Percentiles rank a stretch among this genome's conserved stretches.
phyloP scores from a whole-genome alignment of 2,888 invertebrate species.

The Raillietiella orientalis region DNA sequence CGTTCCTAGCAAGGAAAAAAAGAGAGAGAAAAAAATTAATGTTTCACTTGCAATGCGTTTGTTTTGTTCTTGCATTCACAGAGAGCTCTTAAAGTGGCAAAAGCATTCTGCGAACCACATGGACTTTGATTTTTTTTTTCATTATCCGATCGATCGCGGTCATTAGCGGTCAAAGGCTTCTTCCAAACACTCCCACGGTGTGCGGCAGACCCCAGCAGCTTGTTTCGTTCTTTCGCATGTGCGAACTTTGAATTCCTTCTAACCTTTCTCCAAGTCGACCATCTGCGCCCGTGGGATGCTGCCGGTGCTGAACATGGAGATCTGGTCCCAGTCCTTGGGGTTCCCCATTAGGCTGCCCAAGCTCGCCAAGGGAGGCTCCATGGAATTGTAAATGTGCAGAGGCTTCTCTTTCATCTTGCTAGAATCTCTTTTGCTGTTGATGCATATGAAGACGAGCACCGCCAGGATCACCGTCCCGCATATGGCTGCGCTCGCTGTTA shows the following conservation, averaged over 20 bases:
- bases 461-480: conserved; percentile 70
- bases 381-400: conserved; percentile 5
- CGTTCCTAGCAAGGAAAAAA: conserved; percentile 10
- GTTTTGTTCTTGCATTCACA: no score
- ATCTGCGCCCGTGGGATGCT: conserved; percentile 62
- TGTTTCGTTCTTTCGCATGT: no score
- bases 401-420: conserved; percentile 2
- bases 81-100: no score
- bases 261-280: conserved; percentile 30
- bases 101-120: no score
- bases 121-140: no score
- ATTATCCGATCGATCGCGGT: no score
- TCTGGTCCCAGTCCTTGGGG: conserved; percentile 42
- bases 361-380: conserved; percentile 23
- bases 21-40: no score
- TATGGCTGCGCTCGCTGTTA: conserved; percentile 68
- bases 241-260: no score
- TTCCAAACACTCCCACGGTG: no score
- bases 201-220: no score
- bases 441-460: conserved; percentile 59
- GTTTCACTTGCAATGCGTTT: no score
- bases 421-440: conserved; percentile 21
- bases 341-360: conserved; percentile 27
- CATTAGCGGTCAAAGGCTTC: no score
- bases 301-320: conserved; percentile 63